Percentiles rank a stretch among this genome's conserved stretches.
Evolutionary conservation across 1,140 invertebrate genomes (phyloP).

Genomic region (Bombus consobrinus): DNA sequence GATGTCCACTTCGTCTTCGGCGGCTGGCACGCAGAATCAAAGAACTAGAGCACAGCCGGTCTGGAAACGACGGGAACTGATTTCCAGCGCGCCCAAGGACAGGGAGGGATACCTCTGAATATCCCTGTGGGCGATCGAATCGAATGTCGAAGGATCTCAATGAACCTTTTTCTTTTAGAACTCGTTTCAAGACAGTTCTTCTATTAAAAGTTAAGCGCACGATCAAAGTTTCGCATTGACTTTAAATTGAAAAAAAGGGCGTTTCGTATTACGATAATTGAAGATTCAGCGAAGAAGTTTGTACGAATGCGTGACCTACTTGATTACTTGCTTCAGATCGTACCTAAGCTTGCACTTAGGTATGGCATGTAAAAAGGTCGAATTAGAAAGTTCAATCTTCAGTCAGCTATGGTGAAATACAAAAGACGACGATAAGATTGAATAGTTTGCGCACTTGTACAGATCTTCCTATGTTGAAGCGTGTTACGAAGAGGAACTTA

Average conservation of each 20-base stretch:
- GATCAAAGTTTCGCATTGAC: not conserved
- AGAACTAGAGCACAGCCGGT: slow-evolving; percentile 82
- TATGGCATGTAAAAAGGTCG: not conserved
- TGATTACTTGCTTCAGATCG: too few species aligned
- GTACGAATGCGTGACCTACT: not conserved
- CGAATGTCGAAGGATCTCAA: slow-evolving; percentile 23
- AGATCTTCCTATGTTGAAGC: not conserved
- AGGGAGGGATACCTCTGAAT: slow-evolving; percentile 74
- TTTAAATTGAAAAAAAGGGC: not conserved
- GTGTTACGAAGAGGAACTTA: not conserved
- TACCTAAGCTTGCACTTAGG: not conserved
- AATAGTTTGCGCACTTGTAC: not conserved
- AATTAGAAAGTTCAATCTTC: not conserved
- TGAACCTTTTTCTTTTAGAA: not conserved
- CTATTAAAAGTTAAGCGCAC: not conserved
- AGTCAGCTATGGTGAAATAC: too few species aligned
- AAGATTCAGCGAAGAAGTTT: not conserved
- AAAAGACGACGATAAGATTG: not conserved
- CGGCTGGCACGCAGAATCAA: slow-evolving; percentile 71
- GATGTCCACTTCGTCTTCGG: slow-evolving; percentile 62
- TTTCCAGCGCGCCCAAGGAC: slow-evolving; percentile 88
- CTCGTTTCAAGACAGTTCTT: not conserved
- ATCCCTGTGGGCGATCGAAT: slow-evolving; percentile 13
- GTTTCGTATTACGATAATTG: too few species aligned
- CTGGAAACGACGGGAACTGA: slow-evolving; percentile 91